A percentile compares a stretch with the other conserved stretches of the same genome.
These are phyloP conservation scores for Lordiphosa collinella DNA, from an alignment of 1,140 invertebrate species.

Conservation along the genomic window DNA sequence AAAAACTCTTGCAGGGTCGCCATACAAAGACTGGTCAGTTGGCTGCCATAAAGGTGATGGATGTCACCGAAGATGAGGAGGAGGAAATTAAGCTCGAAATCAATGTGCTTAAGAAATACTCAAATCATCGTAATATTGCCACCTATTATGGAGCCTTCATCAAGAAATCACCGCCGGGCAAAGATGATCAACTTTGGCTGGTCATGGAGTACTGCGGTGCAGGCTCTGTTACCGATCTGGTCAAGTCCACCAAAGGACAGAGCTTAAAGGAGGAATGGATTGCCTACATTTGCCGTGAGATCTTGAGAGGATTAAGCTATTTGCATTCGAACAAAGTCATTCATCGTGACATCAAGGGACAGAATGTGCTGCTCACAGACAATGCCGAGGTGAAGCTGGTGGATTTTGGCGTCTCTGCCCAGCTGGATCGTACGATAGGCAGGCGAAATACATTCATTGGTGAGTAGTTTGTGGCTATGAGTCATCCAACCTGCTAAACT, in stretches of 20 bases:
- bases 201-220: slow-evolving; percentile 99
- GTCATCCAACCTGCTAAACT: slow-evolving; percentile 23
- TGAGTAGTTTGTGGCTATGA: slow-evolving; percentile 18
- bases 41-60: slow-evolving; percentile 99
- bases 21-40: slow-evolving; percentile 99
- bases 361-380: slow-evolving; percentile 99
- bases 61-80: slow-evolving; percentile 99
- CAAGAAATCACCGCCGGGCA: slow-evolving; percentile 98
- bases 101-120: slow-evolving; percentile 99
- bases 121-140: slow-evolving; percentile 99
- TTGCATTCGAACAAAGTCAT: slow-evolving; percentile 99
- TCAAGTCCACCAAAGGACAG: slow-evolving; percentile 99
- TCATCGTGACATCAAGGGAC: slow-evolving; percentile 99
- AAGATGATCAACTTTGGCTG: slow-evolving; percentile 99
- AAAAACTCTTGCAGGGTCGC: slow-evolving; percentile 86
- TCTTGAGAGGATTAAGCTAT: slow-evolving; percentile 96
- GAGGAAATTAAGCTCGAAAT: slow-evolving; percentile 99
- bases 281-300: slow-evolving; percentile 99
- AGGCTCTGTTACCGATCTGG: slow-evolving; percentile 98
- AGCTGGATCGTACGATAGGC: slow-evolving; percentile 99
- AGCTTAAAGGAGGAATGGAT: slow-evolving; percentile 99
- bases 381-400: slow-evolving; percentile 99
- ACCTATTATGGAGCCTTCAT: slow-evolving; percentile 99
- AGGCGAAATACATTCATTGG: slow-evolving; percentile 99
- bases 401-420: slow-evolving; percentile 99